Percentiles rank a stretch among this genome's conserved stretches.
Evolutionary conservation across 2,797 vertebrate genomes (phyloP).

Genomic region (Lutjanus campechanus): DNA sequence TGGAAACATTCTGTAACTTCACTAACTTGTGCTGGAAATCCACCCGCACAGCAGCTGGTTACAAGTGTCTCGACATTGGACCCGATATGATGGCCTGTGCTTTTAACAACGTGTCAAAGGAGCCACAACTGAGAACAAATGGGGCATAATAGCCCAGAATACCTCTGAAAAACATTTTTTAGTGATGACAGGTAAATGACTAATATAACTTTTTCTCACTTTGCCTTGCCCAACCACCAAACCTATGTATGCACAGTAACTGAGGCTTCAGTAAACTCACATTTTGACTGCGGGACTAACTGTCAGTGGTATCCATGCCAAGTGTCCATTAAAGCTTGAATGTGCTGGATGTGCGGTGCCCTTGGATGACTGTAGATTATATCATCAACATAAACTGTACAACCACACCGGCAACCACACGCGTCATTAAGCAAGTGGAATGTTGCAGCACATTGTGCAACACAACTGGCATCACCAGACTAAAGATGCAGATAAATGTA

Average conservation of each 20-base stretch:
- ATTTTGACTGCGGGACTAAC: no score
- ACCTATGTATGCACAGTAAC: not conserved
- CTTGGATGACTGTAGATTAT: not conserved
- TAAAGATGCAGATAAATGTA: not conserved
- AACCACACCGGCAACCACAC: not conserved
- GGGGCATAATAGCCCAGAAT: not conserved
- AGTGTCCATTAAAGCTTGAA: not conserved
- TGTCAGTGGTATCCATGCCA: not conserved
- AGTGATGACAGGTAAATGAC: not conserved
- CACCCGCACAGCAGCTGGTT: not conserved
- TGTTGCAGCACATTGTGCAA: conserved; percentile 17
- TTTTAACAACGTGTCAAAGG: no score
- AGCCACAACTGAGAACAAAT: no score
- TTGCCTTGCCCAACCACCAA: not conserved
- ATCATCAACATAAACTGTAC: not conserved
- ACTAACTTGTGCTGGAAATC: no score
- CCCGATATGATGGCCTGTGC: no score
- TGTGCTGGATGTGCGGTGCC: not conserved
- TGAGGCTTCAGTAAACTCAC: not conserved
- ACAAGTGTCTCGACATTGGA: no score
- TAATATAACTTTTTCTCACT: not conserved
- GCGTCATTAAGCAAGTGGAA: conserved; percentile 28
- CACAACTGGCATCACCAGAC: not conserved
- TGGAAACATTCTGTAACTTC: no score
- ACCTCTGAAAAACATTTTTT: not conserved